A percentile compares a stretch with the other conserved stretches of the same genome.
Evolutionary conservation across 2,888 invertebrate genomes (phyloP).

Genomic region (Euplexia lucipara): DNA sequence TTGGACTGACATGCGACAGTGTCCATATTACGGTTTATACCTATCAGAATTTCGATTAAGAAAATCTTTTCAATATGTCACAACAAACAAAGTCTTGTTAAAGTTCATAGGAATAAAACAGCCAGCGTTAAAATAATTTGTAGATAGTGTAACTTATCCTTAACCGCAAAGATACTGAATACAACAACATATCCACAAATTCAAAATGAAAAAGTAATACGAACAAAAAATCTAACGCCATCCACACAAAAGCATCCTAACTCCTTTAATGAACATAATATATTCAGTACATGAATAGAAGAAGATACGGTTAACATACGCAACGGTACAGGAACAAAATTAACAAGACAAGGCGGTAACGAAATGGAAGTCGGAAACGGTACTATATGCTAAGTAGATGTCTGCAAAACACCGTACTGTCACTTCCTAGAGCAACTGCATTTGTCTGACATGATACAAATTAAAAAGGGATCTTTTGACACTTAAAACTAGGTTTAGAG

Average conservation of each 20-base stretch:
- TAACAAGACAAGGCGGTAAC: conserved; percentile 50
- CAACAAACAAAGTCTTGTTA: background rate
- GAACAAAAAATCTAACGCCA: background rate
- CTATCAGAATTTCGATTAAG: background rate
- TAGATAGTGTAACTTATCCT: background rate
- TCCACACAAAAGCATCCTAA: conserved; percentile 18
- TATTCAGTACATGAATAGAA: conserved; percentile 58
- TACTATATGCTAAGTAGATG: conserved; percentile 65
- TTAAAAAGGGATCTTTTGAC: conserved; percentile 32
- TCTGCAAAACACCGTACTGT: conserved; percentile 48
- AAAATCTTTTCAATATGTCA: background rate
- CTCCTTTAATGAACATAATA: conserved; percentile 46
- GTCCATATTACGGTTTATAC: too few relatives aligned
- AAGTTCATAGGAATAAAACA: background rate
- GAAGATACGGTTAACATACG: conserved; percentile 52
- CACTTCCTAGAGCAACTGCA: conserved; percentile 38
- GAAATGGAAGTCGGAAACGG: conserved; percentile 64
- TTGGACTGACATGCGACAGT: too few relatives aligned
- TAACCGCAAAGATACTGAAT: background rate
- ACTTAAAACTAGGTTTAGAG: background rate
- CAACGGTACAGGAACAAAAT: conserved; percentile 67
- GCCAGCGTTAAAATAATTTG: background rate
- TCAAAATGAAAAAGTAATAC: conserved; percentile 10
- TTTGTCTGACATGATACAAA: conserved; percentile 49
- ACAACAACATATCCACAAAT: background rate